Evolutionary conservation across 2,113 vertebrate genomes (phyloP).

Genomic region (Xenus cinereus): DNA sequence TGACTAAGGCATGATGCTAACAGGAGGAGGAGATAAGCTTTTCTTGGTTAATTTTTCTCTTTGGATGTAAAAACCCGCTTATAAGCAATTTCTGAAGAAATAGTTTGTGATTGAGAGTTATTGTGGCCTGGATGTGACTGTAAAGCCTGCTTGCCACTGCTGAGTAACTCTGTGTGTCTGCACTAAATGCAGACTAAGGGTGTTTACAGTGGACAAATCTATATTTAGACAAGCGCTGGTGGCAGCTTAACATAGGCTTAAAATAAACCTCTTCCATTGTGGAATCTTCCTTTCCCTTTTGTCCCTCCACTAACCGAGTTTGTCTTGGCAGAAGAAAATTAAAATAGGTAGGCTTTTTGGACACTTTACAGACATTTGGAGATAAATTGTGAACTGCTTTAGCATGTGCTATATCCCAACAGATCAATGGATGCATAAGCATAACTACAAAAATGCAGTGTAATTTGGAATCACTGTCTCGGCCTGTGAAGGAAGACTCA

Average conservation of each 20-base stretch:
- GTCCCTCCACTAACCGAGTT: background rate
- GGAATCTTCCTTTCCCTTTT: conserved; percentile 7
- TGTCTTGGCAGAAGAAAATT: background rate
- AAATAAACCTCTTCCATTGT: conserved; percentile 16
- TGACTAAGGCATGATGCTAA: background rate
- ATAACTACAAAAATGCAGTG: background rate
- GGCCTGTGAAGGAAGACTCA: background rate
- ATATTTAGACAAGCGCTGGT: conserved; percentile 26
- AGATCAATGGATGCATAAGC: background rate
- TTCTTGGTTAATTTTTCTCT: background rate
- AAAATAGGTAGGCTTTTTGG: background rate
- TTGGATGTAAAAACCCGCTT: background rate
- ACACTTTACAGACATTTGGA: background rate
- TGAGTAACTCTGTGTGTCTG: background rate
- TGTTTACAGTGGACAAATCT: conserved; percentile 36
- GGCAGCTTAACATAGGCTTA: conserved; percentile 16
- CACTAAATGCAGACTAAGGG: conserved; percentile 21
- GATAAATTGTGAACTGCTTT: background rate
- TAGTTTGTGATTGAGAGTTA: background rate
- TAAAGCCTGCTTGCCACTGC: background rate
- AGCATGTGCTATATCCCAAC: background rate
- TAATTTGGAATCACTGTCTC: background rate
- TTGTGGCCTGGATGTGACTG: background rate
- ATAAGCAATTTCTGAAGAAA: background rate
- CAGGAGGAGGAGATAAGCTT: background rate